phyloP scores from a whole-genome alignment of 2,113 vertebrate genomes.

The Hoplias malabaricus region DNA sequence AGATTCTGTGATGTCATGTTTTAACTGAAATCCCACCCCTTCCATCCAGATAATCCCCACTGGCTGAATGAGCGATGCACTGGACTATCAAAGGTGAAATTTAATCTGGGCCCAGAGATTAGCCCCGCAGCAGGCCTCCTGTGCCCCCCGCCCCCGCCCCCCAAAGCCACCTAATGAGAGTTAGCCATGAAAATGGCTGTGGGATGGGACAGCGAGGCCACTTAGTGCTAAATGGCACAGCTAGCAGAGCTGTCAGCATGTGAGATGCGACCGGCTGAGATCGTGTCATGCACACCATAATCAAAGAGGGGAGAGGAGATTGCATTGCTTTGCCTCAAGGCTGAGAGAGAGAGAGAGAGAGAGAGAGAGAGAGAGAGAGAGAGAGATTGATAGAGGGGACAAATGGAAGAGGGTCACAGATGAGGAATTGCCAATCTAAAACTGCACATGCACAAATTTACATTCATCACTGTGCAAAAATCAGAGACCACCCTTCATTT shows the following conservation, averaged over 20 bases:
- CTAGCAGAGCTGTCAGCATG: conserved; percentile 61
- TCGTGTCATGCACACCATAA: conserved; percentile 58
- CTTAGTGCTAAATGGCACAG: conserved; percentile 63
- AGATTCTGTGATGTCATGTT: conserved; percentile 8
- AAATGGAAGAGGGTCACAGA: conserved; percentile 5
- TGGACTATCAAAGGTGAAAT: conserved; percentile 64
- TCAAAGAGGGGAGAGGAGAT: conserved; percentile 56
- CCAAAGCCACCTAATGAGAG: conserved; percentile 55
- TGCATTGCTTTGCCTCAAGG: conserved; percentile 44
- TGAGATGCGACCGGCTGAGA: conserved; percentile 58
- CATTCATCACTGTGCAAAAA: too few relatives aligned
- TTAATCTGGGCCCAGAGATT: conserved; percentile 55
- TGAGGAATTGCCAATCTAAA: conserved; percentile 10
- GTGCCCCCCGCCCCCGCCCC: conserved; percentile 42
- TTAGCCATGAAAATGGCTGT: conserved; percentile 61
- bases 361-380: not conserved
- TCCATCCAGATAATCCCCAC: conserved; percentile 43
- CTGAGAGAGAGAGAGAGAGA: conserved; percentile 19
- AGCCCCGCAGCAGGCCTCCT: conserved; percentile 30
- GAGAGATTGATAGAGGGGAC: not conserved
- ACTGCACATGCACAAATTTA: not conserved
- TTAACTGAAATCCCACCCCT: conserved; percentile 40
- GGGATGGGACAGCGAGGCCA: conserved; percentile 51
- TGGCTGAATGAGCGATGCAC: conserved; percentile 50
- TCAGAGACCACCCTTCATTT: too few relatives aligned